Evolutionary conservation across 2,797 vertebrate species (phyloP).

Genomic region (Danio kyathit): DNA sequence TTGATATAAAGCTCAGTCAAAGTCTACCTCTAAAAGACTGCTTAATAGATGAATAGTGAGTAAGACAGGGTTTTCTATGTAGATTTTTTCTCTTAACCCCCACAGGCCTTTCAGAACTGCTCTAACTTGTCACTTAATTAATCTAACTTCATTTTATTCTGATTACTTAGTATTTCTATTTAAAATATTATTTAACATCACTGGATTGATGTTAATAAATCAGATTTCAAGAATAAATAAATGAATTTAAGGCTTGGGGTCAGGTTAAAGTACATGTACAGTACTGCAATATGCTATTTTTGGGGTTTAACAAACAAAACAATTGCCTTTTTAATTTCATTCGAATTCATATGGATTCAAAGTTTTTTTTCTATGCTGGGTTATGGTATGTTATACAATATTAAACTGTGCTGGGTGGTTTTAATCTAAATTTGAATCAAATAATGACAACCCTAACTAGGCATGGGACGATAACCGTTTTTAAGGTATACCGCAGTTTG

Average conservation of each 20-base stretch:
- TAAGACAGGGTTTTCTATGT: background rate
- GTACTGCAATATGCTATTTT: background rate
- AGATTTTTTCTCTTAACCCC: background rate
- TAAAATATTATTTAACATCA: background rate
- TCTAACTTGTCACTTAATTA: background rate
- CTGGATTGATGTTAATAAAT: background rate
- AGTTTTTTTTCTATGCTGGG: too few species aligned
- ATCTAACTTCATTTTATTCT: background rate
- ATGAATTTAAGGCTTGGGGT: background rate
- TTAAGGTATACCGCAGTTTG: too few species aligned
- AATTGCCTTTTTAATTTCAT: too few species aligned
- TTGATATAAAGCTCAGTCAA: slow-evolving; percentile 4
- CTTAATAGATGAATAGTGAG: background rate
- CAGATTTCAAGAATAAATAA: background rate
- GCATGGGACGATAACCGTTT: too few species aligned
- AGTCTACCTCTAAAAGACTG: background rate
- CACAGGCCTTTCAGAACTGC: background rate
- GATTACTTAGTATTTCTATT: too few species aligned
- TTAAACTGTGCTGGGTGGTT: too few species aligned
- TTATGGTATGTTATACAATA: too few species aligned
- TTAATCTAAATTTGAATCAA: too few species aligned
- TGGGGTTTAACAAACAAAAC: background rate
- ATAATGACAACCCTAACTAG: too few species aligned
- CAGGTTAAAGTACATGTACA: background rate
- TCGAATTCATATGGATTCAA: too few species aligned